Evolutionary conservation across 2,797 vertebrate species (phyloP).

Genomic region (Hapalemur alaotrensis): DNA sequence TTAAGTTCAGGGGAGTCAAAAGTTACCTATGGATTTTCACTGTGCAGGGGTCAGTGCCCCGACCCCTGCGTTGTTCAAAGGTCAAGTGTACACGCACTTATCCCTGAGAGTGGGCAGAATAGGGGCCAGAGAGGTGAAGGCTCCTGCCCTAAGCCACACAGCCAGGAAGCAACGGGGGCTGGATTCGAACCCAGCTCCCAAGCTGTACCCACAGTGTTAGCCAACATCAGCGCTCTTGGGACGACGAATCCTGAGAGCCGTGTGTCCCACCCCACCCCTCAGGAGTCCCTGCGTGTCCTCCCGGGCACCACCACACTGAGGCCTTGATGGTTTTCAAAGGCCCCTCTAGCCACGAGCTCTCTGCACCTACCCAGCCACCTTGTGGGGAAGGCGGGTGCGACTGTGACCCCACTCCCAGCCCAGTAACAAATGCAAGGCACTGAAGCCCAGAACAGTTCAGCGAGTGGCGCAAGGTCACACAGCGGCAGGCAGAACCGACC

Average conservation of each 20-base stretch:
- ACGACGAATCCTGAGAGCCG: accelerated
- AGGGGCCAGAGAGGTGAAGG: not conserved
- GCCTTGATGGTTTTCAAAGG: not conserved
- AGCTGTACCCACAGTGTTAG: not conserved
- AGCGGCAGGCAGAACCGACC: not conserved
- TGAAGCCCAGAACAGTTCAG: not conserved
- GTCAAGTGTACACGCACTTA: not conserved
- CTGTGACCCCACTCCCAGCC: not conserved
- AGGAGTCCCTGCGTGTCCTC: not conserved
- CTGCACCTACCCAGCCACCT: not conserved
- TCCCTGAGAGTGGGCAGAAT: not conserved
- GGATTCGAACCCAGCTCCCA: not conserved
- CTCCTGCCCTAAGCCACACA: not conserved
- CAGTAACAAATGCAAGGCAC: not conserved
- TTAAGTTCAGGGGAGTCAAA: not conserved
- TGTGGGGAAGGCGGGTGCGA: not conserved
- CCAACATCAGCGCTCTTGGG: not conserved
- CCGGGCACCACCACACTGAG: accelerated
- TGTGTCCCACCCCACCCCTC: accelerated
- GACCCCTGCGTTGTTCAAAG: not conserved
- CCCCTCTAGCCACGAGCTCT: not conserved
- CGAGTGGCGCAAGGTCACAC: accelerated
- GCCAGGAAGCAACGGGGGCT: not conserved
- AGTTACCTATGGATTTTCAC: not conserved
- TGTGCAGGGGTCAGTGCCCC: not conserved